Percentiles rank a stretch among this genome's conserved stretches.
These are phyloP conservation scores for Himalopsyche phryganea DNA, from an alignment of 1,140 invertebrate genomes.

Conservation along the genomic window DNA sequence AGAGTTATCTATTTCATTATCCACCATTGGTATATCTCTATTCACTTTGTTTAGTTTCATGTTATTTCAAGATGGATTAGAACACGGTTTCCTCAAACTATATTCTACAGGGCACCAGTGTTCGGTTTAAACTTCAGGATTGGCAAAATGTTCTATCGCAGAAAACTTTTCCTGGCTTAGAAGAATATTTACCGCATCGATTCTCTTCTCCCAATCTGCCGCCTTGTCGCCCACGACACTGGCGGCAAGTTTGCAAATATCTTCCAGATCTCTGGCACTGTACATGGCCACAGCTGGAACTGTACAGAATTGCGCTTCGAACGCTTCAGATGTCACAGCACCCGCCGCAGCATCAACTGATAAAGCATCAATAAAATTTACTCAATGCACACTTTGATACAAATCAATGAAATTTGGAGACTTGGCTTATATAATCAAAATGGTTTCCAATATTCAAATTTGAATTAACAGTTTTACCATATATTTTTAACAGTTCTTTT, in stretches of 20 bases:
- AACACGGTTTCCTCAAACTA: no score
- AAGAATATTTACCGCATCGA: slow-evolving; percentile 81
- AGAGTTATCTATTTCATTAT: no score
- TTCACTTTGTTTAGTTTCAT: no score
- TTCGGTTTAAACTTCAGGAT: no score
- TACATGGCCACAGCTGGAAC: slow-evolving; percentile 80
- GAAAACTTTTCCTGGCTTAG: no score
- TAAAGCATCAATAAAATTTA: not conserved
- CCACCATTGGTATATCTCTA: no score
- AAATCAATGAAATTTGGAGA: no score
- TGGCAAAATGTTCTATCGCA: no score
- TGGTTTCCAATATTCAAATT: not conserved
- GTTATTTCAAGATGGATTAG: no score
- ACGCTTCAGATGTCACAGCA: slow-evolving; percentile 84
- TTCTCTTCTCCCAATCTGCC: slow-evolving; percentile 90
- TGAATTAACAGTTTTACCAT: no score
- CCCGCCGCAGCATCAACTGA: slow-evolving; percentile 63
- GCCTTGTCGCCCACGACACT: slow-evolving; percentile 74
- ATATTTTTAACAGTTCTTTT: no score
- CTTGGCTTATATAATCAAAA: not conserved
- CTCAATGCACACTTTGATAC: not conserved
- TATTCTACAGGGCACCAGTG: no score
- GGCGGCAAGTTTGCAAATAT: slow-evolving; percentile 73
- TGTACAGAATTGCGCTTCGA: slow-evolving; percentile 81
- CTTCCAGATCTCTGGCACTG: slow-evolving; percentile 78